Evolutionary conservation across 2,888 invertebrate genomes (phyloP).

Genomic region (Plagiodera versicolora): DNA sequence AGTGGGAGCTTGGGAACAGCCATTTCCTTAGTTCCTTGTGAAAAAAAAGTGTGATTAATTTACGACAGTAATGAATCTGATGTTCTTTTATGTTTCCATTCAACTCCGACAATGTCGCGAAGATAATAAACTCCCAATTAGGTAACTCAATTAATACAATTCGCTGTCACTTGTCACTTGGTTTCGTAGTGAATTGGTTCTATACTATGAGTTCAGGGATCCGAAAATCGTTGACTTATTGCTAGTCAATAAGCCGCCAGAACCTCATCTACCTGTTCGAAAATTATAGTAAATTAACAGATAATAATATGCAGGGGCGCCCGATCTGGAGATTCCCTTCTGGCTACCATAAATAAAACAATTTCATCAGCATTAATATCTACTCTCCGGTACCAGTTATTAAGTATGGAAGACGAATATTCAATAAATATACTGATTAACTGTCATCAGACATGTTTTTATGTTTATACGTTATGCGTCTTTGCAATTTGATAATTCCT

Average conservation of each 20-base stretch:
- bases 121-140: not conserved
- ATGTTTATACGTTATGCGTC: no score
- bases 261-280: constrained; percentile 27
- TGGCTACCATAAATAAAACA: constrained; percentile 7
- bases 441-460: not conserved
- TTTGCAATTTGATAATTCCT: no score
- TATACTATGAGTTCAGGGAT: not conserved
- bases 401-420: not conserved
- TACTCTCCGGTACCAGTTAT: not conserved
- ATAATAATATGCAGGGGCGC: constrained; percentile 21
- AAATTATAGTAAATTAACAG: constrained; percentile 29
- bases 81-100: not conserved
- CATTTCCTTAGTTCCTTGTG: not conserved
- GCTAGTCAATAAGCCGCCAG: constrained; percentile 17
- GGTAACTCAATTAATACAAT: not conserved
- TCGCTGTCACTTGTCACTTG: not conserved
- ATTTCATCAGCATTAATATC: not conserved
- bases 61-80: not conserved
- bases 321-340: not conserved
- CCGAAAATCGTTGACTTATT: not conserved
- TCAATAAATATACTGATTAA: not conserved
- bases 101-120: not conserved
- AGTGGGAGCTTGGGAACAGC: no score
- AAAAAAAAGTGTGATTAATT: not conserved
- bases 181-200: not conserved